Conservation (phyloP, 2,113 vertebrate species). For the Aldabrachelys gigantea region DNA sequence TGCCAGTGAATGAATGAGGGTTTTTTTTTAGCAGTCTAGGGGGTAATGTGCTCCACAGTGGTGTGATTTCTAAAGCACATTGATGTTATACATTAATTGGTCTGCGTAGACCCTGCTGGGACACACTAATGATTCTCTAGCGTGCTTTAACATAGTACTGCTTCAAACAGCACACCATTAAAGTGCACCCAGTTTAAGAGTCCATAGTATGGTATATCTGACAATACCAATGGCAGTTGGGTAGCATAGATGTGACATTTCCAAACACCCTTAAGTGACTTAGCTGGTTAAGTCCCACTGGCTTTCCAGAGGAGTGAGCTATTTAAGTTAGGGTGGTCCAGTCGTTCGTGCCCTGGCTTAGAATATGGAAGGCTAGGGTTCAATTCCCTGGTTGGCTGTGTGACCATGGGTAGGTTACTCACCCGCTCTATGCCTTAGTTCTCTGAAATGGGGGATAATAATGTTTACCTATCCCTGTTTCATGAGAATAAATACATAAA, state of each 20-base stretch:
- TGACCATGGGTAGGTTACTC: neutral
- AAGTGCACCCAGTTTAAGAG: no score
- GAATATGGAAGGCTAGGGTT: neutral
- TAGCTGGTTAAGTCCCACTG: neutral
- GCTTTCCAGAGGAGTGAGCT: neutral
- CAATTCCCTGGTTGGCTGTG: neutral
- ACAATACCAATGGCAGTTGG: neutral
- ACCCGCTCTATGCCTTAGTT: neutral
- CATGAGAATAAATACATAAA: neutral
- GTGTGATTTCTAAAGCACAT: neutral
- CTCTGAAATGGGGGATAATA: neutral
- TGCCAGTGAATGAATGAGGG: neutral
- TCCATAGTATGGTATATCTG: neutral
- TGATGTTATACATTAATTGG: neutral
- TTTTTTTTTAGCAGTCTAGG: neutral
- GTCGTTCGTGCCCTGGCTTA: accelerated
- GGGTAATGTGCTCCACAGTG: neutral
- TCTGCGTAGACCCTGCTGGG: neutral
- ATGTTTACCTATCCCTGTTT: neutral
- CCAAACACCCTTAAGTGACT: neutral
- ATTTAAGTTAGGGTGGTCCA: neutral
- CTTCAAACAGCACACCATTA: neutral
- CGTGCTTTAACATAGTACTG: neutral
- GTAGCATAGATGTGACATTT: neutral
- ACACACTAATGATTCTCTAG: neutral